Evolutionary conservation across 1,140 invertebrate species (phyloP), one percentile per base, ranked within the genome.

Genomic region (Acromyrmex echinatior): DNA sequence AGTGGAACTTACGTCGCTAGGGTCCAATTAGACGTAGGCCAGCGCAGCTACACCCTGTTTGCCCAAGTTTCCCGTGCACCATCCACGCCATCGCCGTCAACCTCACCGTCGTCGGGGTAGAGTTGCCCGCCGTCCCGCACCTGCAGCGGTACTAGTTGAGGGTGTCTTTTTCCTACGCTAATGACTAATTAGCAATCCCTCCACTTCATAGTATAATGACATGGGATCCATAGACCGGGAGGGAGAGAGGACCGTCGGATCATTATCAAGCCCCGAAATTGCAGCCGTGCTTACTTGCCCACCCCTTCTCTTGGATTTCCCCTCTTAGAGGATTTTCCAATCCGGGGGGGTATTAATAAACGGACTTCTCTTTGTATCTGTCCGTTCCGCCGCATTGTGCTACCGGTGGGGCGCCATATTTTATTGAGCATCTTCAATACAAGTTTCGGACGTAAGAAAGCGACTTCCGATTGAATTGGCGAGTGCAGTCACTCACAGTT

Each of bases 21-120:
- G 93, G 95, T 95, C 95, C 95, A 95, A 95, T 95, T 95, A 95
- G 95, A 95, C 93, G 95, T 95, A 93, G 93, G 93, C 94, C 94
- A 95, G 93, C 79, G 66, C 92, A 95, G 93, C 93, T 92, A 92
- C 89, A 94, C 93, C 93, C 95, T 95, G 94, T 95, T 95, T 95
- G 94, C 94, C 94, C 93, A 92, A 95, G 94, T 94, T 93, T 93
- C 89, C 82, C 89, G 85, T 93, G 88, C 91, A 76, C 87, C 90
- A 90, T 87, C 87, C 90, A 51, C 49, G 3, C 49, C 14, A 16
- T 51, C 49, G 49, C 14, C 49, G 49, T 51, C 49, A 51, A 51
- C 49, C 12, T 51, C 49, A 3, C 14, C 49, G 49, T 51, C 49
- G 49, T 51, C 49, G 14, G 92, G 92, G 92, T 93, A 92, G 91